Conservation (phyloP, 1,140 invertebrate species). For the Hylaeus anthracinus region DNA sequence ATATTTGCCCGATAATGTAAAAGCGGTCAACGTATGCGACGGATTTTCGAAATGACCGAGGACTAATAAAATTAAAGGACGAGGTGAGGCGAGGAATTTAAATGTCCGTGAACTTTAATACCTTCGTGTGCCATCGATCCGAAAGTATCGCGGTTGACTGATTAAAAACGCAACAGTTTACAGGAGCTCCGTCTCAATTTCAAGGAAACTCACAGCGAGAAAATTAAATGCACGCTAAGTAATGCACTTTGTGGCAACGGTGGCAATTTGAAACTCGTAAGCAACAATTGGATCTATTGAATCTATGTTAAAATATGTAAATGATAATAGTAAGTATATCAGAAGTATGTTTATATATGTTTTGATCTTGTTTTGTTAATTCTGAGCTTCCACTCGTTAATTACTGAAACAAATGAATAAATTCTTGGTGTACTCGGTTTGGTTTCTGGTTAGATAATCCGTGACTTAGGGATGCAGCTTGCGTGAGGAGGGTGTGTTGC, state of each 20-base stretch:
- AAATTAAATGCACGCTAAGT: too few species aligned
- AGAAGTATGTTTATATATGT: too few species aligned
- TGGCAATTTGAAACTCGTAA: background rate
- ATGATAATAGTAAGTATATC: too few species aligned
- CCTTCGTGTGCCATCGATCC: background rate
- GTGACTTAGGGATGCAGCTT: background rate
- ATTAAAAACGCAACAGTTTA: slow-evolving; percentile 8
- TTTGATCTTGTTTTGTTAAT: too few species aligned
- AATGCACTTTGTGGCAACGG: too few species aligned
- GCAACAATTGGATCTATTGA: background rate
- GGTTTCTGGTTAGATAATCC: slow-evolving; percentile 5
- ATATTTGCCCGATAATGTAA: slow-evolving; percentile 40
- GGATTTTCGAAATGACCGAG: slow-evolving; percentile 38
- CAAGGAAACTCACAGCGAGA: background rate
- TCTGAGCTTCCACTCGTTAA: too few species aligned
- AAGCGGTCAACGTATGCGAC: background rate
- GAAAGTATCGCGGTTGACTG: background rate
- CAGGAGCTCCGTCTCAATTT: background rate
- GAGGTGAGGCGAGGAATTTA: background rate
- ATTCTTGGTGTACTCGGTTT: background rate
- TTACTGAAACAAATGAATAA: background rate
- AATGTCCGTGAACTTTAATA: slow-evolving; percentile 19
- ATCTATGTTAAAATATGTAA: too few species aligned
- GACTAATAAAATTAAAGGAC: slow-evolving; percentile 38
- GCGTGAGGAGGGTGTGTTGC: slow-evolving; percentile 16